phyloP scores from a whole-genome alignment of 1,140 invertebrate genomes.

The Drosophila punjabiensis region DNA sequence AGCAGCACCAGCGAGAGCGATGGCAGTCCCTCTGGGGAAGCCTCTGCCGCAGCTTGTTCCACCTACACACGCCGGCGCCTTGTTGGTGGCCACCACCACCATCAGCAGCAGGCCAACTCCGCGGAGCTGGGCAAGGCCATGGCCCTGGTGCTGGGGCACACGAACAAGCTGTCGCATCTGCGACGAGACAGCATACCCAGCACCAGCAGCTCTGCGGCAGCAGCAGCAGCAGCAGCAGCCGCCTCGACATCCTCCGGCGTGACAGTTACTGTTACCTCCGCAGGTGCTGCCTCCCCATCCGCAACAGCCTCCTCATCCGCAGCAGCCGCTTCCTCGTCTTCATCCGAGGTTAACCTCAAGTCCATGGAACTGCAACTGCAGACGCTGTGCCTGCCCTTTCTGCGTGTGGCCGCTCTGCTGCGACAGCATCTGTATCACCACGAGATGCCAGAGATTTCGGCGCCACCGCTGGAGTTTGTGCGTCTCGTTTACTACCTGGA shows the following conservation, averaged over 20 bases:
- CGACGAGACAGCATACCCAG: constrained; percentile 84
- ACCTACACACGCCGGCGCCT: constrained; percentile 21
- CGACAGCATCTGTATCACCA: constrained; percentile 94
- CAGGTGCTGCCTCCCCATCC: not conserved
- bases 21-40: not conserved
- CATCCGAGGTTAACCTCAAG: constrained; percentile 79
- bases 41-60: constrained; percentile 2
- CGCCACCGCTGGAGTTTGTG: constrained; percentile 89
- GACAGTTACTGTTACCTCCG: not conserved
- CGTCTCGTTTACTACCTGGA: constrained; percentile 91
- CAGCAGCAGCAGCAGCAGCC: constrained; percentile 10
- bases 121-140: constrained; percentile 77
- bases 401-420: constrained; percentile 93
- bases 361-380: constrained; percentile 89
- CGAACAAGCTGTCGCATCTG: constrained; percentile 70
- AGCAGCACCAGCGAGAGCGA: not conserved
- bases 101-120: constrained; percentile 34
- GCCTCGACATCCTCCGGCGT: not conserved
- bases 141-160: constrained; percentile 76
- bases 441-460: constrained; percentile 90
- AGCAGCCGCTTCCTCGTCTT: not conserved
- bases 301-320: constrained; percentile 22
- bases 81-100: not conserved
- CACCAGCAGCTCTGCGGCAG: constrained; percentile 51
- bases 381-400: constrained; percentile 92